Evolutionary conservation across 1,140 invertebrate species (phyloP), one percentile per base, ranked within the genome.

Genomic region (Cotesia vestalis): DNA sequence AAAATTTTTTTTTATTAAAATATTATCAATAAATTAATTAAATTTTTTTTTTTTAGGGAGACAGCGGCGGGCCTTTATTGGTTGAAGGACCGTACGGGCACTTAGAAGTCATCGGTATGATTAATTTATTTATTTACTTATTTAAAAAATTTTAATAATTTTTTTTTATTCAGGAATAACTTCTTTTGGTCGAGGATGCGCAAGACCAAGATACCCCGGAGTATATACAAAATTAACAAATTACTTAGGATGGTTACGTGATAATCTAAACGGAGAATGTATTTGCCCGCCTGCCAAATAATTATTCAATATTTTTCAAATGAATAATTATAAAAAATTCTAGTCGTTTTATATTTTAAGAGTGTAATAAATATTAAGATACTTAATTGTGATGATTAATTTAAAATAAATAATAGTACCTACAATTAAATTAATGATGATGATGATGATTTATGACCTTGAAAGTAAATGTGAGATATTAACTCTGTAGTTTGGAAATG

Each of bases 171-270:
- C 73, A 90, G 90, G 90, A n/a, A 88, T 94, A 1, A 91, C 93
- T 2, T 93, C 92, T 0, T 94, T 94, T 92, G 95, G 94, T 0
- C 87, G 91, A 57, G 93, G 93, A 0, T 94, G 93, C 78, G 93
- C 91, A 0, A 84, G 91, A 66, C 91, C 91, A 9, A 91, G 92
- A 64, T 91, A 91, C 71, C 94, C 94, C 0, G 93, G 93, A 4
- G 90, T 95, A 4, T 95, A 94, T 77, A 93, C 93, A 0, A 89
- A 91, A 76, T 87, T 94, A 0, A 89, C 88, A 1, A 90, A 91
- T 62, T 94, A 94, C 78, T 77, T 93, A 14, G 88, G 89, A 3
- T 95, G 92, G 92, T 87, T 93, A 3, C 80, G 88, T 34, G 84
- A 88, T 55, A 79, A 87, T 46, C 78, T 90, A 4, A 79, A 84